Evolutionary conservation across 2,113 vertebrate species (phyloP), one percentile per base, ranked within the genome.

Genomic region (Crypturellus undulatus): DNA sequence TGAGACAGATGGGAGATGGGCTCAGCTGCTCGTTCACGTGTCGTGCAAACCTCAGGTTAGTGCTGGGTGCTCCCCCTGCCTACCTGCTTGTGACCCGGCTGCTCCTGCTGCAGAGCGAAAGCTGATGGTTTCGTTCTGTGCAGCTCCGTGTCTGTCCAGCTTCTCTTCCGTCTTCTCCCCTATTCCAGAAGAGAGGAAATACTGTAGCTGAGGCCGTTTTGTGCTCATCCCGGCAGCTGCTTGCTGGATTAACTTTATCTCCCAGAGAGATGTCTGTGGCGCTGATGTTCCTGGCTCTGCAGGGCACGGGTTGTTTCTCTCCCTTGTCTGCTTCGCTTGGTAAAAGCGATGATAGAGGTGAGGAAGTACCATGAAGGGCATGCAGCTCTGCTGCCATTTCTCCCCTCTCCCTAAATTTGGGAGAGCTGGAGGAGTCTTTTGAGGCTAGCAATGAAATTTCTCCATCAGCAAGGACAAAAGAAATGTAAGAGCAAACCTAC

Each of bases 111-210:
- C 12, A 18, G 10, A 26, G 49, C n/a, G 34, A 40, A 52, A 62
- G 34, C 49, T 82, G 81, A 10, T 40, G 62, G 17, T 60, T 15
- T 32, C 79, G 34, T 6, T 63, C 63, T 17, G 36, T 1, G 0
- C 43, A 16, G 59, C 42, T 34, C 65, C 38, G 26, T 49, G 32
- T 17, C 6, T 11, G 12, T 49, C 84, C 58, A 38, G 7, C 24
- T 47, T 52, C 32, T 15, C 10, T 21, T 0, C 0, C 0, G 0
- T 54, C 10, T 25, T 26, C 38, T 38, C 38, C 38, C 38, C 38
- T 38, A 6, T 38, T 38, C 38, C 9, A 9, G 38, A 43, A 67
- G 70, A 72, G n/a, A 9, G 16, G 14, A 87, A 76, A 40, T 21
- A 22, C 30, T 79, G 11, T 40, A 49, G 13, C 0, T 49, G 63